Evolutionary conservation across 2,797 vertebrate genomes (phyloP).

Genomic region (Otus scops): DNA sequence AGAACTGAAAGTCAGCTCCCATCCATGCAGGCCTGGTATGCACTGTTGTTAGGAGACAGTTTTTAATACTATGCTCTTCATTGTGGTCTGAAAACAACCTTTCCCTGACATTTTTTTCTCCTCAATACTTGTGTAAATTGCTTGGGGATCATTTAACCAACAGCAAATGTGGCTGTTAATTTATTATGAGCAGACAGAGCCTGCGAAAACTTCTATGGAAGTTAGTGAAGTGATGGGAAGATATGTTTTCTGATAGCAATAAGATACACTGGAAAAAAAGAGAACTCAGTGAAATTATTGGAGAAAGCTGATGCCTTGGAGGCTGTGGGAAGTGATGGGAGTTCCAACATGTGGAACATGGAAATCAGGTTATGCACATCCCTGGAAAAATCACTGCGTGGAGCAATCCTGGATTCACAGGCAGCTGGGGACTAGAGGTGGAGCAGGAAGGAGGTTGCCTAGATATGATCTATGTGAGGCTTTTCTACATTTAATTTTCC

Average conservation of each 20-base stretch:
- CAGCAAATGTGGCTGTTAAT: background rate
- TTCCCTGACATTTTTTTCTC: background rate
- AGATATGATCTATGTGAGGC: background rate
- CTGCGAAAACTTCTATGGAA: background rate
- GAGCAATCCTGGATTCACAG: background rate
- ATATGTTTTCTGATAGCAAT: background rate
- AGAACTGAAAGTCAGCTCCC: background rate
- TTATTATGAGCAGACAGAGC: background rate
- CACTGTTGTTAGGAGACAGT: background rate
- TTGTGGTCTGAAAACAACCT: background rate
- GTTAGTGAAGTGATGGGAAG: background rate
- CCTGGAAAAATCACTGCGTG: background rate
- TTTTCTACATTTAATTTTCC: background rate
- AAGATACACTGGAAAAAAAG: background rate
- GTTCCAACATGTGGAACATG: background rate
- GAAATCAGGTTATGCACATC: background rate
- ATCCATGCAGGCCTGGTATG: rapidly evolving
- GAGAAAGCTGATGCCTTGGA: background rate
- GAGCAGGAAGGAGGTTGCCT: background rate
- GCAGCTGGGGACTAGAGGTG: background rate
- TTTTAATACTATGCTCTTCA: background rate
- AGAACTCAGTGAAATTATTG: background rate
- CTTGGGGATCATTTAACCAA: background rate
- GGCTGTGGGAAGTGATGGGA: background rate
- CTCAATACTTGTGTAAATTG: background rate